Base-by-base conservation (phyloP, 2,888 invertebrate species). In the Silvanus unidentatus region DNA sequence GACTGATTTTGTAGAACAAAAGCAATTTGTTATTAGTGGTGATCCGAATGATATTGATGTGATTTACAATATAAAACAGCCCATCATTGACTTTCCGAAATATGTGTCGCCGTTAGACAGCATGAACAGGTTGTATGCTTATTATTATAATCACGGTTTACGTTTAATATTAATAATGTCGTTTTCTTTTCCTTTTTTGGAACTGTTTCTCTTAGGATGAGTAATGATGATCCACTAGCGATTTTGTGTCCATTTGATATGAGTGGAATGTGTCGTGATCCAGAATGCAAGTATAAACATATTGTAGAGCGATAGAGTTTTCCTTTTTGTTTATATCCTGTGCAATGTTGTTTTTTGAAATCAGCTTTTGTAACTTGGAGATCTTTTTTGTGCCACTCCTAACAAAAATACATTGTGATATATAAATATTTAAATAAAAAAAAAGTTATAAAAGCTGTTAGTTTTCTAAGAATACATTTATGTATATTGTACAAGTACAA, bases 231-330 rank as follows among this genome's bases (percentile, higher is more conserved):
- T 53, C 70, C 70, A 1, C 58, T 66, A 44, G 58, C 56, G 11
- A 66, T 66, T 36, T 52, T 69, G 49, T 71, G 71, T 53, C 71
- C 71, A 1, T 70, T 64, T 48, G 69, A 70, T 52, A 58, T 70
- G 27, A 59, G 66, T 48, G 71, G 71, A 41, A 64, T 58, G 16
- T 71, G 71, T 49, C 60, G 68, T 43, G 71, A 71, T 54, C 49
- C 61, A 40, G 70, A 69, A 43, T 71, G 71, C 57, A 53, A 55
- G 44, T 70, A 62, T 50, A 66, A 65, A 49, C 71, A 71, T 51
- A 37, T 37, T 37, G 15, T 13, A 37, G 15, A 16, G 6, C 16
- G 15, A 37, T n/a, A 37, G 14, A 5, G n/a, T 4, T 32, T 32
- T 5, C 11, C n/a, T 22, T 22, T 22, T 22, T 32, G 3, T 32